phyloP scores from a whole-genome alignment of 1,140 invertebrate genomes.

The Archivesica marissinica region DNA sequence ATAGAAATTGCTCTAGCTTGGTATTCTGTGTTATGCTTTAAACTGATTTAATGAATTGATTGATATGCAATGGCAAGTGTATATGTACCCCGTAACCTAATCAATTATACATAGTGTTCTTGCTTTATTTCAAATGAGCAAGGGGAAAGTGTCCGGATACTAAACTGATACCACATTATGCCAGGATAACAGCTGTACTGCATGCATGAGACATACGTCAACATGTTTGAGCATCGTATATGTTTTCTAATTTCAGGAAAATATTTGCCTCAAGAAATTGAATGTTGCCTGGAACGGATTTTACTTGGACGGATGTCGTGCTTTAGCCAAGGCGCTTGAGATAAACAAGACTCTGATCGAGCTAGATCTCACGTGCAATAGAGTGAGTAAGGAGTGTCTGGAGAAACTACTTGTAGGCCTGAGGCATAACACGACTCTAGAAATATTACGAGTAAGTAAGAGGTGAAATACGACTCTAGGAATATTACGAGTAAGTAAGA shows the following conservation, averaged over 20 bases:
- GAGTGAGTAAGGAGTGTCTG: constrained; percentile 76
- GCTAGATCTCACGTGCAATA: constrained; percentile 79
- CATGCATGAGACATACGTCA: too few relatives aligned
- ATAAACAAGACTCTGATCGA: constrained; percentile 73
- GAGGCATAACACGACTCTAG: constrained; percentile 71
- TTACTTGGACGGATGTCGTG: constrained; percentile 72
- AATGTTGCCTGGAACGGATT: constrained; percentile 80
- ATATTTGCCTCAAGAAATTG: constrained; percentile 74
- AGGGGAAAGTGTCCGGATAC: too few relatives aligned
- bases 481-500: constrained; percentile 67
- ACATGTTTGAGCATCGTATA: too few relatives aligned
- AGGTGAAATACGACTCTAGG: constrained; percentile 72
- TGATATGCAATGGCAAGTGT: too few relatives aligned
- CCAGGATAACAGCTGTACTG: too few relatives aligned
- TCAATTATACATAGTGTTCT: too few relatives aligned
- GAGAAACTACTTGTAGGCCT: constrained; percentile 74
- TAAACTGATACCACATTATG: too few relatives aligned
- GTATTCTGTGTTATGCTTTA: too few relatives aligned
- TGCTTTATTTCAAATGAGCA: too few relatives aligned
- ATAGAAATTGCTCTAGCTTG: too few relatives aligned
- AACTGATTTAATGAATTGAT: too few relatives aligned
- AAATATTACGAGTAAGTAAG: constrained; percentile 66
- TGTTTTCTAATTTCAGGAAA: constrained; percentile 77
- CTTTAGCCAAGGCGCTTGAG: constrained; percentile 71
- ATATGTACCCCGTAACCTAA: too few relatives aligned